These are phyloP conservation scores for Drosophila siamana DNA, from an alignment of 2,888 invertebrate genomes.

Conservation along the genomic window DNA sequence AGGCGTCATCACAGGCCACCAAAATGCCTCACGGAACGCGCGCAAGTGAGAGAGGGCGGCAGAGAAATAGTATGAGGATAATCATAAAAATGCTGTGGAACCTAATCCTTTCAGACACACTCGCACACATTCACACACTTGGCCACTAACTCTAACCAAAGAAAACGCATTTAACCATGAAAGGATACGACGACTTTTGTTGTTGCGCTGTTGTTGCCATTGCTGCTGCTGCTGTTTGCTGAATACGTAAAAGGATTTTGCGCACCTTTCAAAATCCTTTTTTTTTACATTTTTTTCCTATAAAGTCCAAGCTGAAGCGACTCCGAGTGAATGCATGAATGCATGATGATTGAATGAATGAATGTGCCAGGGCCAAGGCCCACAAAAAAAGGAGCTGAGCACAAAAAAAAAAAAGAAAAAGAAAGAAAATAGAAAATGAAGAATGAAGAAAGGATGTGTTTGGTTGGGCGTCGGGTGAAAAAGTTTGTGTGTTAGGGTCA, in stretches of 20 bases:
- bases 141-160: slow-evolving; percentile 63
- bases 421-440: not conserved
- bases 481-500: slow-evolving; percentile 52
- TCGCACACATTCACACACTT: slow-evolving; percentile 27
- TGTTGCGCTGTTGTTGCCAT: slow-evolving; percentile 30
- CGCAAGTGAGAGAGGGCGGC: not conserved
- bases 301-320: slow-evolving; percentile 46
- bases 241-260: slow-evolving; percentile 72
- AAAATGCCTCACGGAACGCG: slow-evolving; percentile 17
- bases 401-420: not conserved
- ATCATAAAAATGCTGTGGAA: slow-evolving; percentile 56
- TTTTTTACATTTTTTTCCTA: slow-evolving; percentile 55
- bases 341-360: slow-evolving; percentile 66
- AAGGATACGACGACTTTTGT: slow-evolving; percentile 65
- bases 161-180: slow-evolving; percentile 74
- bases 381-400: slow-evolving; percentile 10
- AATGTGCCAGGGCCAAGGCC: slow-evolving; percentile 54
- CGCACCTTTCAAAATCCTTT: slow-evolving; percentile 74
- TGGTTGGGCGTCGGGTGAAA: slow-evolving; percentile 6
- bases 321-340: slow-evolving; percentile 66
- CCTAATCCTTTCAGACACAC: slow-evolving; percentile 71
- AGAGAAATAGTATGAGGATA: slow-evolving; percentile 41
- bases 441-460: slow-evolving; percentile 8
- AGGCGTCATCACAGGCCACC: slow-evolving; percentile 47
- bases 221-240: slow-evolving; percentile 42